Evolutionary conservation across 2,888 invertebrate species (phyloP).

Genomic region (Clivina fossor): DNA sequence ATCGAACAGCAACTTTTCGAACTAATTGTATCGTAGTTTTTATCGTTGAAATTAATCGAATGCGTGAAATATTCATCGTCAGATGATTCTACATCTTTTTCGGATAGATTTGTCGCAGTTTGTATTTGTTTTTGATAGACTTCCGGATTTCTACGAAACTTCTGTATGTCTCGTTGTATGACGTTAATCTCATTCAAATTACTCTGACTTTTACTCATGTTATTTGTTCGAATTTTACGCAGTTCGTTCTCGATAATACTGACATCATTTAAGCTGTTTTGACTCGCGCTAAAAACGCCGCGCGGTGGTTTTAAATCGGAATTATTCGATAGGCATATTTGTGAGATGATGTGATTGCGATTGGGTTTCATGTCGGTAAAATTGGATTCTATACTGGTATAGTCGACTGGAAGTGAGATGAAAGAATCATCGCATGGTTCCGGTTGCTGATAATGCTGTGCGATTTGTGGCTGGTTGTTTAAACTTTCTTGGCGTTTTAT

Average conservation of each 20-base stretch:
- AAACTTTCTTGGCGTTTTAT: slow-evolving; percentile 42
- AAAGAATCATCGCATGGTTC: slow-evolving; percentile 22
- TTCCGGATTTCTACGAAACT: slow-evolving; percentile 38
- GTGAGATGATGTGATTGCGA: slow-evolving; percentile 40
- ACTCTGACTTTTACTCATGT: slow-evolving; percentile 50
- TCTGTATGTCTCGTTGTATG: slow-evolving; percentile 41
- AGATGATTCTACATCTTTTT: slow-evolving; percentile 40
- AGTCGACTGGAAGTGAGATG: slow-evolving; percentile 26
- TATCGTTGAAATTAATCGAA: slow-evolving; percentile 49
- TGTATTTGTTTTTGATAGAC: slow-evolving; percentile 35
- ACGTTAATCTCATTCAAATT: slow-evolving; percentile 45
- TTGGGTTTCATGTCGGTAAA: slow-evolving; percentile 42
- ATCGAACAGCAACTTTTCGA: slow-evolving; percentile 59
- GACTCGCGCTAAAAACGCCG: slow-evolving; percentile 22
- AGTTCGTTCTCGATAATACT: slow-evolving; percentile 28
- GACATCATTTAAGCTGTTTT: slow-evolving; percentile 29
- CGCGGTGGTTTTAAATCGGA: slow-evolving; percentile 37
- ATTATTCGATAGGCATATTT: slow-evolving; percentile 44
- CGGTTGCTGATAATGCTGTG: slow-evolving; percentile 24
- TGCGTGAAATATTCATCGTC: slow-evolving; percentile 50
- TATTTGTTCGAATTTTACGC: slow-evolving; percentile 36
- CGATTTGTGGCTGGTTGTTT: slow-evolving; percentile 19
- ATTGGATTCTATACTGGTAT: slow-evolving; percentile 22
- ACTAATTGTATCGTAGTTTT: slow-evolving; percentile 49
- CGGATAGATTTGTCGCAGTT: slow-evolving; percentile 38